These are phyloP conservation scores for Manis javanica DNA, from an alignment of 2,797 vertebrate genomes.

Conservation along the genomic window DNA sequence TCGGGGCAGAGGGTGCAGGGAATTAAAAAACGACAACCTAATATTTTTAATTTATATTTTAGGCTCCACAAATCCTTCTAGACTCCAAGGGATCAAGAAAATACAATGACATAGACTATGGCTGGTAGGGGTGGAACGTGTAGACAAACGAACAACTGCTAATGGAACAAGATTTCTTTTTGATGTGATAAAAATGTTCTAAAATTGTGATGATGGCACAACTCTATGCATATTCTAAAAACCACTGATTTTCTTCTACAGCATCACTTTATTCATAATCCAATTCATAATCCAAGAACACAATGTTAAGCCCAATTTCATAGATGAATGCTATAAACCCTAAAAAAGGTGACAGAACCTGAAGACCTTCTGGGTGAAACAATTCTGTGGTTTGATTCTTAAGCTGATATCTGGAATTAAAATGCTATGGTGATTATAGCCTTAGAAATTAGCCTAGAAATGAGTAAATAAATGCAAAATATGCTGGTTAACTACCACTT, in stretches of 20 bases:
- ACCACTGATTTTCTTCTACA: background rate
- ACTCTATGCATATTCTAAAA: background rate
- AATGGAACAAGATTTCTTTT: background rate
- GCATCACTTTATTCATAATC: no score
- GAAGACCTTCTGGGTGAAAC: no score
- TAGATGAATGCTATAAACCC: no score
- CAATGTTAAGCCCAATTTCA: no score
- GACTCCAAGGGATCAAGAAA: background rate
- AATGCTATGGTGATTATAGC: no score
- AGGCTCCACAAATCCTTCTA: background rate
- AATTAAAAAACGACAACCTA: background rate
- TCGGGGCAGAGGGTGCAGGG: background rate
- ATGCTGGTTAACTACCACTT: no score
- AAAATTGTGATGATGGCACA: background rate
- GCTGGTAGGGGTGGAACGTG: background rate
- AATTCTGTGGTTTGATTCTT: no score
- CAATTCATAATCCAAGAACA: no score
- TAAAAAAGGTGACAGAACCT: no score
- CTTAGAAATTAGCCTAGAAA: no score
- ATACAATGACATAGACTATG: background rate
- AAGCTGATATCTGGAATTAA: no score
- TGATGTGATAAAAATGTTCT: background rate
- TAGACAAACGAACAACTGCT: background rate
- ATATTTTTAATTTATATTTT: constrained; percentile 39
- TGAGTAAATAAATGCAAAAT: no score